These are phyloP conservation scores for Caenorhabditis sp. DNA, from an alignment of 2,888 invertebrate genomes.

Conservation along the genomic window DNA sequence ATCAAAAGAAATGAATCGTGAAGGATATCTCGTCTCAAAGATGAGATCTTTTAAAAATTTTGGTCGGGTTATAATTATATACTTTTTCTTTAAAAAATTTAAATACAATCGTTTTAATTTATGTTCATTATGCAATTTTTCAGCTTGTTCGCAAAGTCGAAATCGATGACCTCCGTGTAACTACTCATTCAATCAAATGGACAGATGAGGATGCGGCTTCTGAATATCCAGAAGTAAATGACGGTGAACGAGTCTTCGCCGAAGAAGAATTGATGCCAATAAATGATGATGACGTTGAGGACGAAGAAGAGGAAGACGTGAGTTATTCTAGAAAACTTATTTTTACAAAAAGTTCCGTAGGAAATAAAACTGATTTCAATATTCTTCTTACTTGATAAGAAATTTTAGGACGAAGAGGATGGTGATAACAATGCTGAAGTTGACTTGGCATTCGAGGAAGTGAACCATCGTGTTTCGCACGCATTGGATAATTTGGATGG, in stretches of 20 bases:
- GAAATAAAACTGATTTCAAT: too few relatives aligned
- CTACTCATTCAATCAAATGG: slow-evolving; percentile 74
- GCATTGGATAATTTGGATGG: slow-evolving; percentile 10
- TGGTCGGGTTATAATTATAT: too few relatives aligned
- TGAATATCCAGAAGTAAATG: slow-evolving; percentile 31
- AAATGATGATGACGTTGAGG: slow-evolving; percentile 41
- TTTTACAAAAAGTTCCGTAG: too few relatives aligned
- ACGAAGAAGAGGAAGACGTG: slow-evolving; percentile 20
- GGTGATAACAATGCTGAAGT: slow-evolving; percentile 26
- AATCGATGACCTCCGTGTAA: slow-evolving; percentile 73
- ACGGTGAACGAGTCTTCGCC: slow-evolving; percentile 36
- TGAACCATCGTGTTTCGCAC: slow-evolving; percentile 18
- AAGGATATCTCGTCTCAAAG: too few relatives aligned
- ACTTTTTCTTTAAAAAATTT: too few relatives aligned
- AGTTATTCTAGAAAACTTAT: too few relatives aligned
- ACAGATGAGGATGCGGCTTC: slow-evolving; percentile 66
- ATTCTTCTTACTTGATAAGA: slow-evolving; percentile 2
- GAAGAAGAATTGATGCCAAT: slow-evolving; percentile 55
- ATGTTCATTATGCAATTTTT: slow-evolving; percentile 9
- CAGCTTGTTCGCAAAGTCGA: slow-evolving; percentile 57
- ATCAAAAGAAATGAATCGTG: too few relatives aligned
- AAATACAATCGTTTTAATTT: too few relatives aligned
- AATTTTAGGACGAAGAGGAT: slow-evolving; percentile 38
- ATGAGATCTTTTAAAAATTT: too few relatives aligned
- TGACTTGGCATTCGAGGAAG: slow-evolving; percentile 40